Evolutionary conservation across 1,140 invertebrate species (phyloP).

Genomic region (Steinernema feltiae): DNA sequence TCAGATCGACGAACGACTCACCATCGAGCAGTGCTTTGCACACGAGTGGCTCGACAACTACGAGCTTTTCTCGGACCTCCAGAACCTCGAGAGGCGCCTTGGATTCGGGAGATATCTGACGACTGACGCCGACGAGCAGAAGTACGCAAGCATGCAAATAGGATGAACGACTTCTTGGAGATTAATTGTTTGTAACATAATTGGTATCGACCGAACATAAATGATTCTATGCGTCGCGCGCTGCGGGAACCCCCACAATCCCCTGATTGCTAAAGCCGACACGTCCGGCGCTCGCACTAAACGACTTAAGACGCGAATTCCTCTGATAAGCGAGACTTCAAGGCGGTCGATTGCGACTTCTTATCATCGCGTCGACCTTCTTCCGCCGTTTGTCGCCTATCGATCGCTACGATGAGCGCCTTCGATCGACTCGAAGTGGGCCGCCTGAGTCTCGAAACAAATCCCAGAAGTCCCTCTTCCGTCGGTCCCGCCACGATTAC

Average conservation of each 20-base stretch:
- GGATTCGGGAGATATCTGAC: conserved; percentile 7
- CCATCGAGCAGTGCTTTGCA: conserved; percentile 87
- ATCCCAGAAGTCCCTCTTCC: background rate
- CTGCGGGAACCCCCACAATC: no score
- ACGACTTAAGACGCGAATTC: no score
- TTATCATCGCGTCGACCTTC: no score
- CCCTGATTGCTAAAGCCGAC: no score
- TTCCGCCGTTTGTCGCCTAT: background rate
- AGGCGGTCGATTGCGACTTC: no score
- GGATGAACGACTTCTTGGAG: background rate
- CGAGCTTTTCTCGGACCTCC: conserved; percentile 45
- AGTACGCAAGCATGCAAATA: background rate
- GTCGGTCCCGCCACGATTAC: background rate
- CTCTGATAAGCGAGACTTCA: no score
- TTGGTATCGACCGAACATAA: background rate
- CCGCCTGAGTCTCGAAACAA: background rate
- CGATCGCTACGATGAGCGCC: background rate
- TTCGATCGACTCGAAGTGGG: background rate
- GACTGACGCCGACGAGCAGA: background rate
- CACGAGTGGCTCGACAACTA: conserved; percentile 81
- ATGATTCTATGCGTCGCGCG: background rate
- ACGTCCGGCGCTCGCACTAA: no score
- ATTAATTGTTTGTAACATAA: background rate
- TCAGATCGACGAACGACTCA: conserved; percentile 55
- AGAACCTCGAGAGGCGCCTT: conserved; percentile 41